Conservation (phyloP, 2,888 invertebrate species). For the Drosophila recens region DNA sequence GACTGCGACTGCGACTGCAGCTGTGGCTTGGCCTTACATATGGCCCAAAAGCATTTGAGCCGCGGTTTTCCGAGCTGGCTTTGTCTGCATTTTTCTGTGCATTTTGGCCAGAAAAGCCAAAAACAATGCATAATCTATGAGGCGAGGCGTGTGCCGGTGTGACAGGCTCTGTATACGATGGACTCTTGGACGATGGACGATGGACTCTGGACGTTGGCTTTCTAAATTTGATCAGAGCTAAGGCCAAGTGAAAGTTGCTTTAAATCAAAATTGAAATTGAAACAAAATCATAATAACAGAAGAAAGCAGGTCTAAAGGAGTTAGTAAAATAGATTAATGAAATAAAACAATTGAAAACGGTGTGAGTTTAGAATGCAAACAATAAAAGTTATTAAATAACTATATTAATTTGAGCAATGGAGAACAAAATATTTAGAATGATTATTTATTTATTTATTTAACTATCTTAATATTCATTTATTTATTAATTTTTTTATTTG, state of each 20-base stretch:
- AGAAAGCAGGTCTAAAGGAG: not conserved
- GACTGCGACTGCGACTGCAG: slow-evolving; percentile 37
- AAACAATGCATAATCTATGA: slow-evolving; percentile 64
- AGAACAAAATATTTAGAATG: no score
- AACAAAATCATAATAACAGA: slow-evolving; percentile 1
- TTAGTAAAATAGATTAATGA: not conserved
- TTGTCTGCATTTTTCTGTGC: slow-evolving; percentile 58
- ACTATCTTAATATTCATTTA: no score
- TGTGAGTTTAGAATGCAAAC: not conserved
- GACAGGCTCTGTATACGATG: not conserved
- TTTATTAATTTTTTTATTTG: no score
- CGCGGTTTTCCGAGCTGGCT: slow-evolving; percentile 16
- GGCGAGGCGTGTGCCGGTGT: slow-evolving; percentile 57
- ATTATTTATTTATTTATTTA: no score
- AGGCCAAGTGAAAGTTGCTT: slow-evolving; percentile 49
- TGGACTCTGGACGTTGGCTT: slow-evolving; percentile 51
- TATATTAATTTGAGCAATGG: no score
- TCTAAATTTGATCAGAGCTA: slow-evolving; percentile 47
- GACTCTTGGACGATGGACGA: not conserved
- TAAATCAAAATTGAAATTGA: slow-evolving; percentile 22
- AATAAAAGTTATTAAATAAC: no score
- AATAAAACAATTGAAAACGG: not conserved
- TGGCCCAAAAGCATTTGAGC: slow-evolving; percentile 52
- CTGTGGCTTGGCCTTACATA: slow-evolving; percentile 63
- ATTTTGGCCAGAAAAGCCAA: slow-evolving; percentile 36